Base-by-base conservation (phyloP, 2,888 invertebrate genomes). In the Meiosimyza decipiens region DNA sequence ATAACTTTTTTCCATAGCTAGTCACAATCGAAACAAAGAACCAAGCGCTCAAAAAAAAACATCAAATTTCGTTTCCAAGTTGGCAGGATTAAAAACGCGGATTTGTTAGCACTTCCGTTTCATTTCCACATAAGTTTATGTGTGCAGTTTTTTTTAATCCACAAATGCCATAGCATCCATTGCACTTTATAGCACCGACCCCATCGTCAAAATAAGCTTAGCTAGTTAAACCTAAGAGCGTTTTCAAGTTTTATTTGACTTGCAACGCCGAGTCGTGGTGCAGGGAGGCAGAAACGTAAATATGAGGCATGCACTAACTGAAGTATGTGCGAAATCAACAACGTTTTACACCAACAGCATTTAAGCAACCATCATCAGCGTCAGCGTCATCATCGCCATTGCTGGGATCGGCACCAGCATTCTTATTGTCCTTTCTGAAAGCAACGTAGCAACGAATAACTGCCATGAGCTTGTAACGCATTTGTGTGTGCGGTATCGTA, bases 41-140 rank as follows among this genome's bases (percentile, higher is more conserved):
- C 40, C 40, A 40, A 7, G 40, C 9, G 40, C 1, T 7, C 9
- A 40, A 40, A 40, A 40, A 40, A 40, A 40, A 40, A 40, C 6
- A 0, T 6, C 6, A 40, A 40, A 28, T 28, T 40, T 6, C 40
- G 40, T 9, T 40, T 40, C 40, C 40, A 40, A 40, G 40, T 40
- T 40, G 40, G 40, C 40, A 40, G 40, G 40, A 40, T 40, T 40
- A 40, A 40, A 40, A 40, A 40, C 40, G 54, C 22, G 49, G 47
- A 49, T 71, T 55, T 65, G 71, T n/a, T 57, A 50, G 40, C 64
- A 71, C 71, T 71, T 64, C 64, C 71, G 71, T 71, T 71, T 65
- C 64, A 59, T 54, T 71, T 64, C 64, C 33, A n/a, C 57, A 57
- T 52, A 50, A 50, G 64, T 64, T 71, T 70, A 62, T 18, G 52